These are phyloP conservation scores for Blennius ocellaris DNA, from an alignment of 2,113 vertebrate genomes.

Conservation along the genomic window DNA sequence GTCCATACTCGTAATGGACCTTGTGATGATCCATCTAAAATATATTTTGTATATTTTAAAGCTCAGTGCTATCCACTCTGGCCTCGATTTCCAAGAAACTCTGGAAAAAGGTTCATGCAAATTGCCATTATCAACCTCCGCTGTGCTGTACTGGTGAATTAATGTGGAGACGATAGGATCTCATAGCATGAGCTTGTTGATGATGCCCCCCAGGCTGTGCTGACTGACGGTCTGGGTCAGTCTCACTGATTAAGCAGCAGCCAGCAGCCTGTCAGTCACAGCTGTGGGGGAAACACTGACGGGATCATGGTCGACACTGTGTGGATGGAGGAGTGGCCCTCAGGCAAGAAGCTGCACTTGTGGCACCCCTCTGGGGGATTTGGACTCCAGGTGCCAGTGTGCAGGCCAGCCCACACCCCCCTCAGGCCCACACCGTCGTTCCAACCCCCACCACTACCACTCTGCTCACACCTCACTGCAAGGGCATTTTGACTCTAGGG, in stretches of 20 bases:
- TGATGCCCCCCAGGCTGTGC: slow-evolving; percentile 20
- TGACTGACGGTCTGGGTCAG: slow-evolving; percentile 31
- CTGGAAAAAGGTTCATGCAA: too few species aligned
- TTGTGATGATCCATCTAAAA: too few species aligned
- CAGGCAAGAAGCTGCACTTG: slow-evolving; percentile 48
- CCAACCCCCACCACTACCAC: not conserved
- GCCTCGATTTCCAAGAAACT: too few species aligned
- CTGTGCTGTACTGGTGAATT: not conserved
- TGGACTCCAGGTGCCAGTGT: slow-evolving; percentile 45
- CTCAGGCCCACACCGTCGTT: not conserved
- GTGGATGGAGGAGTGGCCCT: slow-evolving; percentile 46
- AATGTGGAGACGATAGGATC: not conserved
- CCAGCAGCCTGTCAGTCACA: slow-evolving; percentile 44
- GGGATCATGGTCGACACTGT: slow-evolving; percentile 45
- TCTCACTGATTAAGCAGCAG: slow-evolving; percentile 43
- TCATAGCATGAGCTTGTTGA: slow-evolving; percentile 24
- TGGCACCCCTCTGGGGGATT: slow-evolving; percentile 45
- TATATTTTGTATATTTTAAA: too few species aligned
- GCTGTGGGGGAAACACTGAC: slow-evolving; percentile 16
- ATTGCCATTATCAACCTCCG: not conserved
- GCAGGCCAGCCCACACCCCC: not conserved
- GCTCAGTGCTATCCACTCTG: too few species aligned
- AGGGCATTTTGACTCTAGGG: slow-evolving; percentile 1
- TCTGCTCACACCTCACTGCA: not conserved
- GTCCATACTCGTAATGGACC: too few species aligned